Conservation (phyloP, 2,113 vertebrate genomes). For the Chaetorhynchus papuensis region DNA sequence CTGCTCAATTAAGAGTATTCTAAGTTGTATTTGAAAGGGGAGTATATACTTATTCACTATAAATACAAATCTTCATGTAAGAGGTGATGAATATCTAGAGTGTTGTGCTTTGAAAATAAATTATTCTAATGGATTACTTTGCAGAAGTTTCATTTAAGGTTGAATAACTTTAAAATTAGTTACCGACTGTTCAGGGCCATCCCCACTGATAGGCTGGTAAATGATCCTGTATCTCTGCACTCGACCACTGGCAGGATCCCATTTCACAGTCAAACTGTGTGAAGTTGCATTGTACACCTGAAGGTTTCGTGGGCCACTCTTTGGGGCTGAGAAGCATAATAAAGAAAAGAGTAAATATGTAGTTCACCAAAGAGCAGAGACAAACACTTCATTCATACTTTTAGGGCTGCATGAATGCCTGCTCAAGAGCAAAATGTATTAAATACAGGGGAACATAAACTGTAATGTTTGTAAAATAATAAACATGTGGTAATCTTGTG, state of each 20-base stretch:
- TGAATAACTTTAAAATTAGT: slow-evolving; percentile 22
- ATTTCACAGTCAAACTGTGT: slow-evolving; percentile 84
- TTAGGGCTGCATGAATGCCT: not conserved
- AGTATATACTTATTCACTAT: not conserved
- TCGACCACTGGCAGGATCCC: slow-evolving; percentile 86
- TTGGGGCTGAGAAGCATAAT: slow-evolving; percentile 70
- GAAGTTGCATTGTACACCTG: slow-evolving; percentile 90
- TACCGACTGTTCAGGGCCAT: slow-evolving; percentile 79
- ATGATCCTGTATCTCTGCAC: slow-evolving; percentile 87
- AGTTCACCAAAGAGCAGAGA: not conserved
- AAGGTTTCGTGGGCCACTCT: slow-evolving; percentile 85
- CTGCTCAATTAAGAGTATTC: not conserved
- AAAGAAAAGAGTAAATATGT: not conserved
- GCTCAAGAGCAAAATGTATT: not conserved
- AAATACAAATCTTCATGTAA: not conserved
- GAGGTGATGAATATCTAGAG: not conserved
- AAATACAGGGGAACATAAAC: not conserved
- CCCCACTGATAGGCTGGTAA: slow-evolving; percentile 77
- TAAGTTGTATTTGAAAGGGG: not conserved
- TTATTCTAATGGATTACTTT: not conserved
- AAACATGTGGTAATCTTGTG: not conserved
- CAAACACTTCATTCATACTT: not conserved
- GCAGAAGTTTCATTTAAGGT: not conserved
- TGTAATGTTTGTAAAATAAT: not conserved
- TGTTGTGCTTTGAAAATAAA: not conserved